Percentiles rank a stretch among this genome's conserved stretches.
These are phyloP conservation scores for Pangasius macronema DNA, from an alignment of 2,797 vertebrate species.

Conservation along the genomic window DNA sequence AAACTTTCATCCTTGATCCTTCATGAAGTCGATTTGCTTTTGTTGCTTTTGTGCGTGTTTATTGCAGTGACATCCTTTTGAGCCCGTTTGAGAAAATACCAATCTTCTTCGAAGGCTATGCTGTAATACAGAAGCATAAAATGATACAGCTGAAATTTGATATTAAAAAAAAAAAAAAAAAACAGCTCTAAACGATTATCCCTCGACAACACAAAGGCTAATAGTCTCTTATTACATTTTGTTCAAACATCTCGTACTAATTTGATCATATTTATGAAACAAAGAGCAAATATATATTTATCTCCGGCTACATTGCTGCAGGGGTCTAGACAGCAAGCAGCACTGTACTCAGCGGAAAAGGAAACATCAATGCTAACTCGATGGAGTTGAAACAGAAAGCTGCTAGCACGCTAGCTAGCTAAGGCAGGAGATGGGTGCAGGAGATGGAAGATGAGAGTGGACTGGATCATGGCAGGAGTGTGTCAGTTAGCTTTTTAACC, in stretches of 20 bases:
- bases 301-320: constrained; percentile 64
- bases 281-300: constrained; percentile 68
- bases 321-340: constrained; percentile 78
- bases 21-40: not conserved
- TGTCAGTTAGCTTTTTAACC: constrained; percentile 77
- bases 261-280: constrained; percentile 78
- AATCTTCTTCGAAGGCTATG: not conserved
- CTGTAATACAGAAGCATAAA: constrained; percentile 31
- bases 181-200: constrained; percentile 71
- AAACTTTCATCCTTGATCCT: constrained; percentile 51
- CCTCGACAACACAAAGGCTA: constrained; percentile 66
- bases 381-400: constrained; percentile 71
- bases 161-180: constrained; percentile 61
- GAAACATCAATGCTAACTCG: constrained; percentile 79
- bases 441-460: constrained; percentile 69
- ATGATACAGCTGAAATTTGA: constrained; percentile 47
- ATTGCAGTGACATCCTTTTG: not conserved
- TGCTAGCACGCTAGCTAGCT: constrained; percentile 62
- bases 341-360: constrained; percentile 65
- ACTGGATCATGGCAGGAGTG: constrained; percentile 75
- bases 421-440: constrained; percentile 50
- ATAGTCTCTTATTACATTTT: constrained; percentile 80
- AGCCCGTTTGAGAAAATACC: constrained; percentile 58
- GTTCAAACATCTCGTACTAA: constrained; percentile 75
- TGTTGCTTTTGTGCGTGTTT: not conserved